phyloP scores from a whole-genome alignment of 1,140 invertebrate species.

The Diorhabda carinulata region DNA sequence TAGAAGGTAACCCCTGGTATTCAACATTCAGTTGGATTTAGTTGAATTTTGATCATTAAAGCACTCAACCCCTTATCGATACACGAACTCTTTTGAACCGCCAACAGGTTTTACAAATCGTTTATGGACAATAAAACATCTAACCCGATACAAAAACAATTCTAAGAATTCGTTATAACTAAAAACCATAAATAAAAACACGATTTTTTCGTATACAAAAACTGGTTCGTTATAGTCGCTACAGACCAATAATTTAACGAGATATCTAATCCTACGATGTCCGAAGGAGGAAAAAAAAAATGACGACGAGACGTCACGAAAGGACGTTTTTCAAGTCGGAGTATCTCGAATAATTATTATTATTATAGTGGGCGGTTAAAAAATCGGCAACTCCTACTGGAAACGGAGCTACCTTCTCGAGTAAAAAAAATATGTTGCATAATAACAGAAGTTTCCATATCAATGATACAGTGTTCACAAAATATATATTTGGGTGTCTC shows the following conservation, averaged over 20 bases:
- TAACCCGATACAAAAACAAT: conserved; percentile 1
- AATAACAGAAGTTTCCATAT: background rate
- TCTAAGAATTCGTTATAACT: background rate
- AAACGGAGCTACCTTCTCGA: background rate
- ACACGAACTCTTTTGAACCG: background rate
- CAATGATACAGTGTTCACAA: background rate
- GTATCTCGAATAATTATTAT: background rate
- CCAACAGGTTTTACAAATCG: background rate
- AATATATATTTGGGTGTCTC: too few species aligned
- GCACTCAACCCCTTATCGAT: background rate
- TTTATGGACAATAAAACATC: background rate
- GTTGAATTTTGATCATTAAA: background rate
- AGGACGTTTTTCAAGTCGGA: background rate
- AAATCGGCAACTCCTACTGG: background rate
- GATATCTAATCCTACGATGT: background rate
- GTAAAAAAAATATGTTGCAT: background rate
- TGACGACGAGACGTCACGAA: background rate
- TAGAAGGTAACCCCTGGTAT: too few species aligned
- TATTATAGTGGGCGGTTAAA: background rate
- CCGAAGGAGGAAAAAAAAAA: background rate
- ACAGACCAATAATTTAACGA: background rate
- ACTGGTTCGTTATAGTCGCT: background rate
- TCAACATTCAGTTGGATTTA: too few species aligned
- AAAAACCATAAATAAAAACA: background rate
- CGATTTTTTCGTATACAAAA: background rate